Percentiles rank a stretch among this genome's conserved stretches.
These are phyloP conservation scores for Caenorhabditis sp. DNA, from an alignment of 2,888 invertebrate species.

Conservation along the genomic window DNA sequence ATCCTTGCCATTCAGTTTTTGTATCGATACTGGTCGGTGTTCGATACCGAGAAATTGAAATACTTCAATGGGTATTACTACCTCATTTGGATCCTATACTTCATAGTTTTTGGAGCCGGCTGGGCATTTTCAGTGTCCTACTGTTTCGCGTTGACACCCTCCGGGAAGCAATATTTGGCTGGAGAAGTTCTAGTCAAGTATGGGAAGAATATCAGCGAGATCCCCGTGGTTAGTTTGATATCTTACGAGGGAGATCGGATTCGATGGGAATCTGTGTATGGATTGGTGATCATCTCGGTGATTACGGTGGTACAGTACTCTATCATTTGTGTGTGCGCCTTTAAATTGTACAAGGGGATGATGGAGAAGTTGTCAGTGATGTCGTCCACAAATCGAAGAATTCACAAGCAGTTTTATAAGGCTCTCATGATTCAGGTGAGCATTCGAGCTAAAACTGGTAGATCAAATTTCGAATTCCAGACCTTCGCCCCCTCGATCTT, in stretches of 20 bases:
- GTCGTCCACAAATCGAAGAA: conserved; percentile 6
- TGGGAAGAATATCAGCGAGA: neutral
- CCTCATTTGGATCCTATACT: conserved; percentile 3
- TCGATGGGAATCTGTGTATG: neutral
- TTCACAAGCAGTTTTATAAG: conserved; percentile 22
- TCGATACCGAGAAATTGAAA: neutral
- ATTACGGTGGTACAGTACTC: conserved; percentile 7
- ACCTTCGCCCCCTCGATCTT: conserved; percentile 22
- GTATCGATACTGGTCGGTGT: conserved; percentile 14
- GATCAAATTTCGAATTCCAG: conserved; percentile 3
- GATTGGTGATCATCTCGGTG: neutral
- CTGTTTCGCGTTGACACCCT: neutral
- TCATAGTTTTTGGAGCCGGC: neutral
- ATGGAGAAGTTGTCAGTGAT: neutral
- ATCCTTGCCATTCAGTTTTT: conserved; percentile 1
- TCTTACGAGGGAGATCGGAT: neutral
- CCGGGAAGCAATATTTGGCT: neutral
- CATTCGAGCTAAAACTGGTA: neutral
- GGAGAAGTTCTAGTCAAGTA: neutral
- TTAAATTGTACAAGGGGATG: conserved; percentile 3
- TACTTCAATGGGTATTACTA: conserved; percentile 4
- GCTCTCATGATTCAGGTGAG: conserved; percentile 11
- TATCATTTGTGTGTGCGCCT: conserved; percentile 10
- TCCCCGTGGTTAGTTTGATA: conserved; percentile 2
- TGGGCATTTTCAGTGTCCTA: conserved; percentile 8